These are phyloP conservation scores for Hirtodrosophila alboralis DNA, from an alignment of 2,888 invertebrate genomes.

Conservation along the genomic window DNA sequence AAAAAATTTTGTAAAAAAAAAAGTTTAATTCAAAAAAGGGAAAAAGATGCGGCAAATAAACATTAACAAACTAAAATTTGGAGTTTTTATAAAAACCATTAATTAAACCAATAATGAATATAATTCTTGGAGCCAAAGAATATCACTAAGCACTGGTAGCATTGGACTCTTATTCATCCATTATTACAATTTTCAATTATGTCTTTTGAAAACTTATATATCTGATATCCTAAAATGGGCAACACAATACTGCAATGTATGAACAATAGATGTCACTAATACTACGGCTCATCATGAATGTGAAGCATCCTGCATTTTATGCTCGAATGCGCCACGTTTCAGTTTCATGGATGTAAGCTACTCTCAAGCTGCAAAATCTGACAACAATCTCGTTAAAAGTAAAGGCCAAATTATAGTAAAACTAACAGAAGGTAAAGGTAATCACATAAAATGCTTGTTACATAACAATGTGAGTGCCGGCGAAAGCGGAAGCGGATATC, in stretches of 20 bases:
- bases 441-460: conserved; percentile 79
- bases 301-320: conserved; percentile 54
- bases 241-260: conserved; percentile 23
- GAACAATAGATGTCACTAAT: conserved; percentile 26
- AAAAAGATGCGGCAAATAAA: no score
- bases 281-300: conserved; percentile 11
- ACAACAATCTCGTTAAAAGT: conserved; percentile 77
- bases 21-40: no score
- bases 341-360: conserved; percentile 48
- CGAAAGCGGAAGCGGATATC: conserved; percentile 70
- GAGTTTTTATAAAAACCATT: no score
- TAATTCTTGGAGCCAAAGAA: no score
- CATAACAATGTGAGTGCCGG: conserved; percentile 65
- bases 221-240: no score
- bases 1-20: no score
- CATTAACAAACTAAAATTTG: no score
- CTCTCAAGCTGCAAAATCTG: conserved; percentile 57
- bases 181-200: no score
- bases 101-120: no score
- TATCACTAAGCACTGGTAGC: no score
- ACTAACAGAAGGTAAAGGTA: conserved; percentile 79
- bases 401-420: conserved; percentile 77
- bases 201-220: no score
- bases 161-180: no score
- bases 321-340: conserved; percentile 55